A percentile compares a stretch with the other conserved stretches of the same genome.
phyloP scores from a whole-genome alignment of 2,113 vertebrate species.

The Glaucidium brasilianum region DNA sequence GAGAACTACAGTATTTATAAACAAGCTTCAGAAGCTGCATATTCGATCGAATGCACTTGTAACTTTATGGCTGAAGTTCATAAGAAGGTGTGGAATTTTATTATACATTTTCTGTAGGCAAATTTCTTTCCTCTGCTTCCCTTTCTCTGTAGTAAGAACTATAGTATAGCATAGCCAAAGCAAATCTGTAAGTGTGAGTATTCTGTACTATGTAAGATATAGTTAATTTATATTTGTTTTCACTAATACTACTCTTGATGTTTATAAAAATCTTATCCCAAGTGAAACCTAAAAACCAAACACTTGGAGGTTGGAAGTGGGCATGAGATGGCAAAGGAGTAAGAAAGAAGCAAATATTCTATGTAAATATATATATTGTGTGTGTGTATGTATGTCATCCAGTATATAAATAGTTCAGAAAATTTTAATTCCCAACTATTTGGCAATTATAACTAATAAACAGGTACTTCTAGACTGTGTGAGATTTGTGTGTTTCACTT shows the following conservation, averaged over 20 bases:
- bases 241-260: background rate
- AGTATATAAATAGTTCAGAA: background rate
- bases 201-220: rapidly evolving
- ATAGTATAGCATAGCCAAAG: background rate
- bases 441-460: background rate
- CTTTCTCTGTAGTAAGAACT: background rate
- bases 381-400: background rate
- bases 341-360: background rate
- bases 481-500: background rate
- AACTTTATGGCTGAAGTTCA: slow-evolving; percentile 82
- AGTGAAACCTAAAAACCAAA: background rate
- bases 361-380: background rate
- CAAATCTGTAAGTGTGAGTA: background rate
- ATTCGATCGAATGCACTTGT: slow-evolving; percentile 88
- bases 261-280: background rate
- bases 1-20: slow-evolving; percentile 86
- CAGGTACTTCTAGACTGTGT: background rate
- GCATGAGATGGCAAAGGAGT: background rate
- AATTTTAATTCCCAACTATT: background rate
- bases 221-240: background rate
- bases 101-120: background rate
- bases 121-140: background rate
- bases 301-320: background rate
- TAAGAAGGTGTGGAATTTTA: slow-evolving; percentile 78
- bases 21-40: slow-evolving; percentile 73